phyloP scores from a whole-genome alignment of 2,888 invertebrate species.

The Heliconius cydno region DNA sequence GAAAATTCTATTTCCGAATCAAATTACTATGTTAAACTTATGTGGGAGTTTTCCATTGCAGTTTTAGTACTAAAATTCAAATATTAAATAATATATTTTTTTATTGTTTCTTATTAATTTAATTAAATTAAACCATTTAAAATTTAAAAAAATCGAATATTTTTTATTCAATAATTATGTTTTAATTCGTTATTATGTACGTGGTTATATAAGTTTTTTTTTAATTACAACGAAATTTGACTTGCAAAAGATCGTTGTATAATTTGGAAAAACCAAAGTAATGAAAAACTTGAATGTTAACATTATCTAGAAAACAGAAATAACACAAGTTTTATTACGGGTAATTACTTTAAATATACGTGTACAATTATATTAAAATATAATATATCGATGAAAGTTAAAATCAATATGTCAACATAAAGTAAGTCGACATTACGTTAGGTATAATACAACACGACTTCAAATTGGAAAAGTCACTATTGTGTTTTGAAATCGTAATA shows the following conservation, averaged over 20 bases:
- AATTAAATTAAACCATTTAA: not conserved
- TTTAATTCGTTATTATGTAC: too few relatives aligned
- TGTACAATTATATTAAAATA: too few relatives aligned
- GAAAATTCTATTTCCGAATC: conserved; percentile 39
- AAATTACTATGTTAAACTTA: conserved; percentile 11
- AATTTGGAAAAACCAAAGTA: too few relatives aligned
- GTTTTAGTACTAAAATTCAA: not conserved
- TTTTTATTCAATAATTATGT: too few relatives aligned
- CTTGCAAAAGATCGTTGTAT: too few relatives aligned
- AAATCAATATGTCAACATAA: conserved; percentile 1
- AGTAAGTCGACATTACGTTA: not conserved
- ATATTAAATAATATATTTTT: not conserved
- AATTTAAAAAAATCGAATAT: too few relatives aligned
- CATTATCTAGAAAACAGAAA: not conserved
- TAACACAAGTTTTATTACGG: too few relatives aligned
- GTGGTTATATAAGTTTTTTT: too few relatives aligned
- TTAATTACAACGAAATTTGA: too few relatives aligned
- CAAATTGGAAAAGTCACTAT: too few relatives aligned
- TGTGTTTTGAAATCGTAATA: too few relatives aligned
- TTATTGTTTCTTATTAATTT: not conserved
- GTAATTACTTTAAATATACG: not conserved
- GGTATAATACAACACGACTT: not conserved
- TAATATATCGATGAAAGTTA: not conserved
- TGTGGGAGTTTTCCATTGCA: conserved; percentile 20
- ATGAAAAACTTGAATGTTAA: not conserved